phyloP scores from a whole-genome alignment of 2,113 vertebrate species.

The Ifrita kowaldi region DNA sequence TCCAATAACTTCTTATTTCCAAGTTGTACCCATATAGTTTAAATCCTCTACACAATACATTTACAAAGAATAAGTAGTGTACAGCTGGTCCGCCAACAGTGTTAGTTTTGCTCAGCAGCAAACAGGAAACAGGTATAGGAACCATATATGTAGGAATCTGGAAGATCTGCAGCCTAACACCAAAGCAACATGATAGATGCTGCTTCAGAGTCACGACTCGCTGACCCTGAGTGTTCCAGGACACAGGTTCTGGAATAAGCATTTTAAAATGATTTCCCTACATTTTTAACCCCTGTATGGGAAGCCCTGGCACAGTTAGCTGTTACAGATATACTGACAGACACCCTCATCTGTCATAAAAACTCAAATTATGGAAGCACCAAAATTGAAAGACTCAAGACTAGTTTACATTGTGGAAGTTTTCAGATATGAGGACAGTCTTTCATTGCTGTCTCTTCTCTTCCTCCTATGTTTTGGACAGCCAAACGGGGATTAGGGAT shows the following conservation, averaged over 20 bases:
- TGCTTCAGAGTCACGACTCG: neutral
- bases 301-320: neutral
- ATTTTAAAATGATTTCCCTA: neutral
- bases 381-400: neutral
- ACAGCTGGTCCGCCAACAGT: neutral
- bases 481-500: accelerated
- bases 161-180: neutral
- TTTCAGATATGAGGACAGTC: neutral
- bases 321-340: neutral
- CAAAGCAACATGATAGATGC: neutral
- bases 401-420: neutral
- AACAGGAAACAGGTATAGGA: neutral
- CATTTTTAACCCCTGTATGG: accelerated
- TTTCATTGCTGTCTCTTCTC: neutral
- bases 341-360: neutral
- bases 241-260: neutral
- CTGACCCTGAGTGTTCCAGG: neutral
- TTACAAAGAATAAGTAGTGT: neutral
- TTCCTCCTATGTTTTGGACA: neutral
- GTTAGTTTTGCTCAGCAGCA: neutral
- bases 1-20: neutral
- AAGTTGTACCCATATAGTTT: neutral
- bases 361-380: neutral
- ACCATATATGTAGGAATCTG: neutral
- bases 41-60: neutral